Base-by-base conservation (phyloP, 2,113 vertebrate genomes). In the Orientallactaga bullata region DNA sequence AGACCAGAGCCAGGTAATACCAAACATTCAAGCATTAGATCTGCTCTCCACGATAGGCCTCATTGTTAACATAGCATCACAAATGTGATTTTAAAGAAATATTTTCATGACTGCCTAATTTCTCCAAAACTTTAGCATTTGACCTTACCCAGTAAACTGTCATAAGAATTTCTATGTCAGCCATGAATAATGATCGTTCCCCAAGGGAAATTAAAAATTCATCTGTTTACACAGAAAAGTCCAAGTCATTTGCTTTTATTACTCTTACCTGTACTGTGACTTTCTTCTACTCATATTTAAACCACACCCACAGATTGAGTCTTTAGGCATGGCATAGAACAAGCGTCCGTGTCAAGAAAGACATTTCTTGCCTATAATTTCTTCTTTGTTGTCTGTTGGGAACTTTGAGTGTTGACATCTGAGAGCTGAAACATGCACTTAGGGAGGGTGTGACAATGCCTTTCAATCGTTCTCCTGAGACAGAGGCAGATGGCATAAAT, bases 381-480 rank as follows among this genome's bases (percentile, higher is more conserved):
- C 58, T 47, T 58, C n/a, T 93, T 82, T 96, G 85, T 92, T 93
- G 13, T 95, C 78, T 94, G 60, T 80, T 77, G 85, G 73, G 58
- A 95, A 55, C 69, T 71, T 93, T n/a, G 32, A 88, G 78, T 94
- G 65, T 96, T 94, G 94, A 95, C 63, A 95, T 93, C 69, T 85
- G 69, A 96, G 88, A 95, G 26, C 89, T 86, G 90, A 94, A 95
- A 89, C 68, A 72, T 35, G 88, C 69, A 91, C 63, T 96, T 84
- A 89, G 84, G 61, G 80, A 91, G 84, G 81, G 2, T 94, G 72
- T 74, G 51, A 72, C 3, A 21, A 51, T 81, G 88, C 23, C 58
- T 95, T 95, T 96, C 85, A 71, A 3, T 92, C 78, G 63, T 71
- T 55, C 82, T 94, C 58, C 10, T 77, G 95, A 89, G 81, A 87